Conservation (phyloP, 23 tunicate genomes). For the Diplosoma virens region DNA sequence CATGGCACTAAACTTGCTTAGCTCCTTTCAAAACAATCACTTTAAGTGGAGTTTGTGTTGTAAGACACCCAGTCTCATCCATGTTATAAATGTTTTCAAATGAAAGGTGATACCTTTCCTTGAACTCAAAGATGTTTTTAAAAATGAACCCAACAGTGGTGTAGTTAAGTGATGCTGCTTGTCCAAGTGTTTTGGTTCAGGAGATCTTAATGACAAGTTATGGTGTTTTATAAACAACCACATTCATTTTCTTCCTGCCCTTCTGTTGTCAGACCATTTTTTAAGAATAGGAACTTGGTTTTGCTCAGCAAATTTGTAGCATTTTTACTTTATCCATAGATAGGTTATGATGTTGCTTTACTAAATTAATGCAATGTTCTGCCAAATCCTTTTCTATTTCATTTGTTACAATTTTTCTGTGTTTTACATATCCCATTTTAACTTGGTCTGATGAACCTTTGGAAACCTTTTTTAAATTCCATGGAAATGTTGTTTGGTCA, state of each 20-base stretch:
- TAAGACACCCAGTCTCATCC: conserved; percentile 30
- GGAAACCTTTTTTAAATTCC: neutral
- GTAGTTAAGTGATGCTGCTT: conserved; percentile 23
- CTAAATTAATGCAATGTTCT: conserved; percentile 5
- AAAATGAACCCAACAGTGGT: conserved; percentile 7
- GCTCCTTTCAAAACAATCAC: conserved; percentile 21
- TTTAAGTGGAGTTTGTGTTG: conserved; percentile 15
- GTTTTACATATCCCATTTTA: conserved; percentile 4
- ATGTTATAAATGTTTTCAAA: conserved; percentile 36
- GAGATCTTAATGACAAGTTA: conserved; percentile 5
- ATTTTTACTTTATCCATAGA: conserved; percentile 21
- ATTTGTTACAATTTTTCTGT: neutral
- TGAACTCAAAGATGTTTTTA: neutral
- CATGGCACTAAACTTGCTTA: conserved; percentile 30
- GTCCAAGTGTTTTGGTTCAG: conserved; percentile 18
- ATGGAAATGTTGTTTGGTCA: neutral
- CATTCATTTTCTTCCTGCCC: conserved; percentile 6
- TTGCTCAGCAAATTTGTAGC: no score
- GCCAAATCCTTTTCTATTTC: conserved; percentile 5
- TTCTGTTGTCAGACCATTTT: conserved; percentile 13
- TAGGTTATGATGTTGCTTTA: conserved; percentile 19
- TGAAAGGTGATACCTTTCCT: conserved; percentile 4
- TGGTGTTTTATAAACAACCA: neutral
- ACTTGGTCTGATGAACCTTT: neutral
- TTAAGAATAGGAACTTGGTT: conserved; percentile 11